Evolutionary conservation across 1,140 invertebrate species (phyloP).

Genomic region (Streblospio benedicti): DNA sequence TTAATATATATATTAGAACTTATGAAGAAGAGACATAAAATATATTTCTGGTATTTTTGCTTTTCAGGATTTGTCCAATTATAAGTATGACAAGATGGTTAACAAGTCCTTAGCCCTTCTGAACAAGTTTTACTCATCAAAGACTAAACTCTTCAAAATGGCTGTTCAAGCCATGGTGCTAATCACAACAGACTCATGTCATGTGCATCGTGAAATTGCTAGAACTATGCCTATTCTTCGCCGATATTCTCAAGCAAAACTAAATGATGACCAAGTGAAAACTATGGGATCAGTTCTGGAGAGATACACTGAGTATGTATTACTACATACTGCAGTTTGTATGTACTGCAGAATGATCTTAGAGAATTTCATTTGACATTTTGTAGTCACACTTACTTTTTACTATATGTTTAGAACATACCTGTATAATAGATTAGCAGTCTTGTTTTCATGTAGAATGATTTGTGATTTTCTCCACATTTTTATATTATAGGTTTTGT

Average conservation of each 20-base stretch:
- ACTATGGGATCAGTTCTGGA: slow-evolving; percentile 30
- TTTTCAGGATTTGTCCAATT: slow-evolving; percentile 17
- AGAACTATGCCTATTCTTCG: slow-evolving; percentile 31
- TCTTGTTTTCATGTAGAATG: too few species aligned
- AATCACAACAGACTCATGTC: slow-evolving; percentile 34
- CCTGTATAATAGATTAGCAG: too few species aligned
- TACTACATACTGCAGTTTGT: too few species aligned
- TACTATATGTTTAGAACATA: too few species aligned
- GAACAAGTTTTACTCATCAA: slow-evolving; percentile 19
- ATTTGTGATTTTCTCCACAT: too few species aligned
- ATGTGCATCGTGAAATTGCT: slow-evolving; percentile 27
- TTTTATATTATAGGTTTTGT: slow-evolving; percentile 11
- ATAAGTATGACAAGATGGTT: slow-evolving; percentile 21
- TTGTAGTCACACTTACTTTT: too few species aligned
- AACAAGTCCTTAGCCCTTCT: slow-evolving; percentile 15
- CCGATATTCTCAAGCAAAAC: slow-evolving; percentile 29
- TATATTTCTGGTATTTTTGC: neutral
- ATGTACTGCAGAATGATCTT: neutral
- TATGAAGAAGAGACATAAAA: neutral
- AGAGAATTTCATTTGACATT: too few species aligned
- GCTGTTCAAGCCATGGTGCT: slow-evolving; percentile 43
- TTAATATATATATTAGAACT: neutral
- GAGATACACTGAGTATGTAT: slow-evolving; percentile 16
- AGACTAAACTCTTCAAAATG: slow-evolving; percentile 29
- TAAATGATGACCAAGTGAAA: slow-evolving; percentile 29